These are phyloP conservation scores for Boleophthalmus pectinirostris DNA, from an alignment of 2,113 vertebrate genomes.

Conservation along the genomic window DNA sequence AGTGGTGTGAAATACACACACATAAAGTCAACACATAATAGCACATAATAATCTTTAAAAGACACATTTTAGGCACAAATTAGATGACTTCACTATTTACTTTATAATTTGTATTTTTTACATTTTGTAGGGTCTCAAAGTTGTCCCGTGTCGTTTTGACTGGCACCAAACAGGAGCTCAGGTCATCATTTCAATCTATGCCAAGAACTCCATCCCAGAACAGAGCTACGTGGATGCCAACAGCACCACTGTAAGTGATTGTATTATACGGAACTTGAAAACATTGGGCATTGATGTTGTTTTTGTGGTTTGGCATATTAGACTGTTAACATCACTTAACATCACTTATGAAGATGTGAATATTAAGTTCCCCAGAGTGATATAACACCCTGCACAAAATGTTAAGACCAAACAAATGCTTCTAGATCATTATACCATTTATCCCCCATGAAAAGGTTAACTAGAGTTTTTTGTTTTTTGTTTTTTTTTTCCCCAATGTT, in stretches of 20 bases:
- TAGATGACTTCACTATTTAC: not conserved
- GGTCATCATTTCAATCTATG: slow-evolving; percentile 95
- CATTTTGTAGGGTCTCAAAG: slow-evolving; percentile 83
- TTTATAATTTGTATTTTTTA: not conserved
- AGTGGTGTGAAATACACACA: slow-evolving; percentile 26
- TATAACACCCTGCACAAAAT: not conserved
- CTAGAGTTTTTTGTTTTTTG: not conserved
- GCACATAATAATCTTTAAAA: not conserved
- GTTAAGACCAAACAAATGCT: not conserved
- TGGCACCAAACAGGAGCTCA: slow-evolving; percentile 97
- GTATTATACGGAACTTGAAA: not conserved
- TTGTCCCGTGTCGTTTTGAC: slow-evolving; percentile 93
- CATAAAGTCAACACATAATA: not conserved
- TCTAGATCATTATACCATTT: not conserved
- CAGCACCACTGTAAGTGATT: slow-evolving; percentile 85
- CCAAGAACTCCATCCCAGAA: slow-evolving; percentile 91
- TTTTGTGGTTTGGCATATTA: no score
- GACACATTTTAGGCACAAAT: not conserved
- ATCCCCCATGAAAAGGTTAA: not conserved
- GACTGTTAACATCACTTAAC: no score
- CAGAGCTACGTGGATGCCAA: slow-evolving; percentile 91
- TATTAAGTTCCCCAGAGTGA: no score
- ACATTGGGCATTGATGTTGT: not conserved
- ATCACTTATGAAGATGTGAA: no score
- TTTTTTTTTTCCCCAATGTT: no score